Evolutionary conservation across 2,113 vertebrate genomes (phyloP).

Genomic region (Hemichromis elongatus): DNA sequence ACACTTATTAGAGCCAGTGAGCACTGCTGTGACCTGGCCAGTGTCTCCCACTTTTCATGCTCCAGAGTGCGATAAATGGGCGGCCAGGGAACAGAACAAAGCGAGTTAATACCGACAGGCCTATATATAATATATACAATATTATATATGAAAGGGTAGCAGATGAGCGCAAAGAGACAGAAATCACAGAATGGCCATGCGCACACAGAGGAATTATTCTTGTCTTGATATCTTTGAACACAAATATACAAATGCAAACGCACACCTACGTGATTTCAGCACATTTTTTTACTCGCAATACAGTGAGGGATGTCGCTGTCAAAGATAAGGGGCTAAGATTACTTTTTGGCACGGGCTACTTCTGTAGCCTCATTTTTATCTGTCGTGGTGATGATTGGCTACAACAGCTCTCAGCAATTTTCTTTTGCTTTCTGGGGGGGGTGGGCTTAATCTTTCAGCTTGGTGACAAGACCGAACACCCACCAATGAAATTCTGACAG

Average conservation of each 20-base stretch:
- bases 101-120: not conserved
- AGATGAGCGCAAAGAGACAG: not conserved
- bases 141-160: not conserved
- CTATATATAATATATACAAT: not conserved
- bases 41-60: not conserved
- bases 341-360: slow-evolving; percentile 12
- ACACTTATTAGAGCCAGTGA: slow-evolving; percentile 49
- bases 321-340: slow-evolving; percentile 39
- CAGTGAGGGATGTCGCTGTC: slow-evolving; percentile 18
- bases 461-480: slow-evolving; percentile 28
- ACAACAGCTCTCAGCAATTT: slow-evolving; percentile 27
- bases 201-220: slow-evolving; percentile 3
- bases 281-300: not conserved
- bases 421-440: not conserved
- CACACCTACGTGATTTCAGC: slow-evolving; percentile 16
- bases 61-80: not conserved
- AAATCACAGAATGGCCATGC: not conserved
- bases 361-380: slow-evolving; percentile 39
- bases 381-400: slow-evolving; percentile 24
- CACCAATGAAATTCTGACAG: not conserved
- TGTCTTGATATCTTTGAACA: slow-evolving; percentile 15
- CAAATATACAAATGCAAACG: slow-evolving; percentile 13
- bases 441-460: slow-evolving; percentile 13
- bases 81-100: slow-evolving; percentile 8
- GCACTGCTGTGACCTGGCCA: slow-evolving; percentile 24